Evolutionary conservation across 2,797 vertebrate genomes (phyloP), one percentile per base, ranked within the genome.

Genomic region (Petrocephalus schoutedeni): DNA sequence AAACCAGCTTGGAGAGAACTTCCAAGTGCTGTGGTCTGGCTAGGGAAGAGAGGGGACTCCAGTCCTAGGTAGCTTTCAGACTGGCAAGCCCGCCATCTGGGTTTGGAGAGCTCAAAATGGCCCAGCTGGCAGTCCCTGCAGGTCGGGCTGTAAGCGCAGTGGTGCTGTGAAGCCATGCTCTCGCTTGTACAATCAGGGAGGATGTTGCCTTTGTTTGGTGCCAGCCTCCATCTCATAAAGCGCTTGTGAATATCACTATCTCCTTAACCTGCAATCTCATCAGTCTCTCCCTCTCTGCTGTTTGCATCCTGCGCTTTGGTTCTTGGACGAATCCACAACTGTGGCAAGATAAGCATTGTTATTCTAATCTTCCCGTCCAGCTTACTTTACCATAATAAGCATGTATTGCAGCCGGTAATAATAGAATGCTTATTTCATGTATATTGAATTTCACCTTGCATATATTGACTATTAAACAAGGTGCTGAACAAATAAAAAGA

Each of bases 221-320:
- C 28, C 67, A 74, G 32, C 10, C 32, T 74, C 67, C 67, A 7
- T 41, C 67, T 41, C 14, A 1, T 5, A 74, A 41, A 41, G 28
- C 28, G 4, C 67, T 32, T 74, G 32, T 74, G 28, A 74, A 74
- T 14, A 36, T 32, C 12, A 71, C 28, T 36, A 71, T 41, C 28
- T 71, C 67, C 16, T 41, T 71, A 74, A 74, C 67, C 67, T 74
- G 67, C 36, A 74, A 74, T 74, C 67, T 71, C 64, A 71, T 74
- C 67, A 74, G 32, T 32, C 67, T 74, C 67, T 16, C 67, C 14
- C 14, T 74, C 12, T 7, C 32, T 74, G 64, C 64, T 71, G 64
- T 71, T 71, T 16, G 32, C 61, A 9, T 64, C 61, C 61, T 64
- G 23, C 61, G 2, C 21, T 28, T 64, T 23, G 36, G 28, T 16